Percentiles rank a stretch among this genome's conserved stretches.
These are phyloP conservation scores for Nasonia vitripennis DNA, from an alignment of 1,140 invertebrate species.

Conservation along the genomic window DNA sequence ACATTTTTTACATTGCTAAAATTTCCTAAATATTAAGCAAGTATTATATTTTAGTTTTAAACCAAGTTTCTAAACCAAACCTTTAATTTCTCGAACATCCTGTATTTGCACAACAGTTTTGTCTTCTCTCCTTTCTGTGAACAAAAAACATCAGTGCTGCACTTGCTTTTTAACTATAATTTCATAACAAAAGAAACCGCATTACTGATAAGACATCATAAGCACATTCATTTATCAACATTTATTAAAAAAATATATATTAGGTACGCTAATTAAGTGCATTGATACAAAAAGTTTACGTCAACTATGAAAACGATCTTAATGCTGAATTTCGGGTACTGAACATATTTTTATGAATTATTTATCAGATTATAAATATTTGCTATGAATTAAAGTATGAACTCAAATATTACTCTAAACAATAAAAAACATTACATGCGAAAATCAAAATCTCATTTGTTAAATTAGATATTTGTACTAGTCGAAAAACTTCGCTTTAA, in stretches of 20 bases:
- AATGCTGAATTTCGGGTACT: too few relatives aligned
- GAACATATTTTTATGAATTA: too few relatives aligned
- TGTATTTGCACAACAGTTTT: conserved; percentile 65
- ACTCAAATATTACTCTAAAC: neutral
- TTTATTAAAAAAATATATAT: too few relatives aligned
- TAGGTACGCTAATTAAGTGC: too few relatives aligned
- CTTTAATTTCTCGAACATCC: conserved; percentile 74
- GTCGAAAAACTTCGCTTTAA: neutral
- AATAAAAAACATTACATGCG: neutral
- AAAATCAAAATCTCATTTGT: too few relatives aligned
- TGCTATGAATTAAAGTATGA: too few relatives aligned
- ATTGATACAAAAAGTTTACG: too few relatives aligned
- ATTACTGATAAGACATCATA: too few relatives aligned
- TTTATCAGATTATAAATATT: too few relatives aligned
- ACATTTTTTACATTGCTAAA: neutral
- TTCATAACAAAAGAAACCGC: neutral
- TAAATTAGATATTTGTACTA: neutral
- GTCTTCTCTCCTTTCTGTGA: conserved; percentile 68
- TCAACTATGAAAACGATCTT: too few relatives aligned
- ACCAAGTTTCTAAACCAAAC: conserved; percentile 61
- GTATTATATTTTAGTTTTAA: conserved; percentile 40
- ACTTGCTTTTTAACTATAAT: neutral
- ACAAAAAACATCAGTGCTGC: conserved; percentile 34
- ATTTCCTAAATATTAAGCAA: neutral
- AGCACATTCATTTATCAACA: too few relatives aligned